Conservation (phyloP, 2,113 vertebrate species). For the Neodon shergylaensis region DNA sequence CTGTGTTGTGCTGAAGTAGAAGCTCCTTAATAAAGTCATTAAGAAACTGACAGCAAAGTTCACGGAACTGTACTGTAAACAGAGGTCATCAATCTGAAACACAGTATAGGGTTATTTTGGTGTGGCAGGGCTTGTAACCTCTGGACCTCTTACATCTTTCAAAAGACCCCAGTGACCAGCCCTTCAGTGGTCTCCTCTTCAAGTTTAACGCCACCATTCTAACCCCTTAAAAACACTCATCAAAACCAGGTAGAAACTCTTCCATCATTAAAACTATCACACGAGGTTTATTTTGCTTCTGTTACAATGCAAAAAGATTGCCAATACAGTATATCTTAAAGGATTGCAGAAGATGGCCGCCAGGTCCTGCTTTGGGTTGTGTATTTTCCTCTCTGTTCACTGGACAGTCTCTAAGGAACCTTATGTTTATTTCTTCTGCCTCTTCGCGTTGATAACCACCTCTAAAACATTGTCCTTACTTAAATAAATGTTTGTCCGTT, state of each 20-base stretch:
- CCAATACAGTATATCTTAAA: not conserved
- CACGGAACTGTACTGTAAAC: slow-evolving; percentile 72
- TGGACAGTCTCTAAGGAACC: not conserved
- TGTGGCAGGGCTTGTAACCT: slow-evolving; percentile 3
- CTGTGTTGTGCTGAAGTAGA: not conserved
- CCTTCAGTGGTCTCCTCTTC: slow-evolving; percentile 34
- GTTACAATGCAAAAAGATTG: slow-evolving; percentile 39
- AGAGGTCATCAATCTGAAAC: slow-evolving; percentile 58
- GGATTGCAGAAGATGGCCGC: not conserved
- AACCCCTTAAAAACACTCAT: not conserved
- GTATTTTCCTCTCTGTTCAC: not conserved
- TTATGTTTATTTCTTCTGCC: not conserved
- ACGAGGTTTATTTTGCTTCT: not conserved
- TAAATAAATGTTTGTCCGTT: not conserved
- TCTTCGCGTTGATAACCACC: not conserved
- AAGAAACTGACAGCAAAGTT: slow-evolving; percentile 34
- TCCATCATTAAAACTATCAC: slow-evolving; percentile 15
- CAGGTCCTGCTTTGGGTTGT: not conserved
- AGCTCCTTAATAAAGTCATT: not conserved
- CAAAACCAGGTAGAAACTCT: slow-evolving; percentile 6
- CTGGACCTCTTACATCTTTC: not conserved
- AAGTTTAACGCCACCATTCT: slow-evolving; percentile 49
- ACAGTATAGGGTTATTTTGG: slow-evolving; percentile 21
- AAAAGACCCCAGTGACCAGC: slow-evolving; percentile 36
- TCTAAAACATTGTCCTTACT: not conserved